phyloP scores from a whole-genome alignment of 2,888 invertebrate species.

The Zhengitettix transpicula region DNA sequence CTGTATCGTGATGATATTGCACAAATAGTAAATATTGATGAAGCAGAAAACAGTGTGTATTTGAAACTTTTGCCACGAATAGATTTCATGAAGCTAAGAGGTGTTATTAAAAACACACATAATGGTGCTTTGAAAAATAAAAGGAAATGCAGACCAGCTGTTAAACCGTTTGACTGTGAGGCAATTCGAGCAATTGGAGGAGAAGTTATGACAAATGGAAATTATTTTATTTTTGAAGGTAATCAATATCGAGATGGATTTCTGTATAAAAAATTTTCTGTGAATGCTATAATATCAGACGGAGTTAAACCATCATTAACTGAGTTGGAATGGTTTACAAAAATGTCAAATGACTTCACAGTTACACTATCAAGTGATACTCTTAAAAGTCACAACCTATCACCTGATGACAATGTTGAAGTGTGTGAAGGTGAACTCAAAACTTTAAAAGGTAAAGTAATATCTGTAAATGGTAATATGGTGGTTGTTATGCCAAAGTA shows the following conservation, averaged over 20 bases:
- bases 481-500: slow-evolving; percentile 96
- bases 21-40: slow-evolving; percentile 95
- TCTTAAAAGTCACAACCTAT: slow-evolving; percentile 69
- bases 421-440: slow-evolving; percentile 93
- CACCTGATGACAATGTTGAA: slow-evolving; percentile 94
- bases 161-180: slow-evolving; percentile 91
- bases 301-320: slow-evolving; percentile 88
- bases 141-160: slow-evolving; percentile 71
- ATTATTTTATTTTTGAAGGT: slow-evolving; percentile 90
- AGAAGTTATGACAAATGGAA: slow-evolving; percentile 90
- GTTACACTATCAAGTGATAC: slow-evolving; percentile 49
- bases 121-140: slow-evolving; percentile 74
- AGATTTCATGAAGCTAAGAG: slow-evolving; percentile 84
- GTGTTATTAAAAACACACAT: slow-evolving; percentile 69
- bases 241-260: slow-evolving; percentile 62
- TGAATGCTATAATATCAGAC: slow-evolving; percentile 85
- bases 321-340: slow-evolving; percentile 87
- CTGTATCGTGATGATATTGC: slow-evolving; percentile 67
- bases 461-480: slow-evolving; percentile 89
- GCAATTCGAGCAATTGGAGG: slow-evolving; percentile 87
- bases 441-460: slow-evolving; percentile 88
- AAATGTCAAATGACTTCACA: slow-evolving; percentile 75
- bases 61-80: slow-evolving; percentile 88
- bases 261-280: slow-evolving; percentile 88
- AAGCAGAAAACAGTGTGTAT: slow-evolving; percentile 92